Conservation (phyloP, 2,113 vertebrate species). For the Sinocyclocheilus rhinocerous region DNA sequence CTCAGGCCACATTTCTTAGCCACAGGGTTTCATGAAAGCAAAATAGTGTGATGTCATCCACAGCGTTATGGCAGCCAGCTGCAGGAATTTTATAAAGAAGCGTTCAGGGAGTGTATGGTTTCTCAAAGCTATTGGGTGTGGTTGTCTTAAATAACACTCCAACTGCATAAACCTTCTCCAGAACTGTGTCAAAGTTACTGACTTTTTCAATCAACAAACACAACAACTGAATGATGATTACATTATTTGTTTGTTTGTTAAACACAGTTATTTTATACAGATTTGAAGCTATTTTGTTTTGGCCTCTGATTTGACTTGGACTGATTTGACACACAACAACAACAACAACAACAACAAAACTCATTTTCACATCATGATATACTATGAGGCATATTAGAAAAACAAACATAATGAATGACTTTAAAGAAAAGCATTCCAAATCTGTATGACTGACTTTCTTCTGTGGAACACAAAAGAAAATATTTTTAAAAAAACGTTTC, state of each 20-base stretch:
- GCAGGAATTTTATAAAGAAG: conserved; percentile 32
- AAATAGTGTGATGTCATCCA: conserved; percentile 32
- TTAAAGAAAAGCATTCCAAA: no score
- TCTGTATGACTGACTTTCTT: no score
- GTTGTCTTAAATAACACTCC: conserved; percentile 27
- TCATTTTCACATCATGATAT: not conserved
- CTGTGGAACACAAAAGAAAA: no score
- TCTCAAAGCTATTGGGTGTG: conserved; percentile 31
- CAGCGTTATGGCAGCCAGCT: conserved; percentile 23
- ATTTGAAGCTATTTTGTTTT: not conserved
- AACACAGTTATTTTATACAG: not conserved
- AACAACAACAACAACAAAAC: no score
- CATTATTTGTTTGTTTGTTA: not conserved
- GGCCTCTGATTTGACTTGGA: not conserved
- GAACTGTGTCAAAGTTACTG: no score
- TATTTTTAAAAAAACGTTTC: no score
- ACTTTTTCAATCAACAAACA: not conserved
- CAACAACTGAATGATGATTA: not conserved
- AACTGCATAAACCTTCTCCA: not conserved
- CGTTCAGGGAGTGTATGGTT: conserved; percentile 34
- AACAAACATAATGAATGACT: not conserved
- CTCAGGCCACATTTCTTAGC: not conserved
- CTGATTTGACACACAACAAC: not conserved
- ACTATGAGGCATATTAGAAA: not conserved
- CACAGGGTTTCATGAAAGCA: not conserved